A percentile compares a stretch with the other conserved stretches of the same genome.
These are phyloP conservation scores for Suncus etruscus DNA, from an alignment of 2,113 vertebrate species.

Conservation along the genomic window DNA sequence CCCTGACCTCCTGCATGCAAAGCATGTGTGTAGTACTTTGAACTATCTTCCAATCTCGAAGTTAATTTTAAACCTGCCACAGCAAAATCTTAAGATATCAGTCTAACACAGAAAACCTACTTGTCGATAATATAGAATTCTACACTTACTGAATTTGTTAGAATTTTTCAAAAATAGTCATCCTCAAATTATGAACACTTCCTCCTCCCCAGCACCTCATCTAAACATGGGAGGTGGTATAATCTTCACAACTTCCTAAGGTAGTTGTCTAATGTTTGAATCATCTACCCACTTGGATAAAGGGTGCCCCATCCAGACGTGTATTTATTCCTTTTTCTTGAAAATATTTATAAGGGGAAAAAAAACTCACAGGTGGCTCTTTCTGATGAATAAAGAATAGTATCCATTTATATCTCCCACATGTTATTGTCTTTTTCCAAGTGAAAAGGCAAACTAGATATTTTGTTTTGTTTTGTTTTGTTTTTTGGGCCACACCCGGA, in stretches of 20 bases:
- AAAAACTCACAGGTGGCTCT: background rate
- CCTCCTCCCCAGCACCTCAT: background rate
- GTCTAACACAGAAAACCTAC: conserved; percentile 46
- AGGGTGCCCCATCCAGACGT: background rate
- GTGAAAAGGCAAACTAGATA: conserved; percentile 30
- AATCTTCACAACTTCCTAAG: background rate
- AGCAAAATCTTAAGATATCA: conserved; percentile 8
- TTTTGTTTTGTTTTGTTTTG: no score
- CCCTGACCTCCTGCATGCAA: no score
- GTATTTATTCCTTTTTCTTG: background rate
- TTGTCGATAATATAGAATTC: background rate
- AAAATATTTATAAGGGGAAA: background rate
- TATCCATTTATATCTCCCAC: conserved; percentile 33
- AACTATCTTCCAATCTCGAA: no score
- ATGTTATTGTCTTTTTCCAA: conserved; percentile 1
- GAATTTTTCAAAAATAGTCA: conserved; percentile 25
- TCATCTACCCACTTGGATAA: background rate
- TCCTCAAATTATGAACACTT: conserved; percentile 12
- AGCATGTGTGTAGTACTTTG: no score
- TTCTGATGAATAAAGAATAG: conserved; percentile 5
- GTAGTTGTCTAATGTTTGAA: background rate
- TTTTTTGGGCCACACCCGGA: no score
- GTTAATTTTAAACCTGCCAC: conserved; percentile 49
- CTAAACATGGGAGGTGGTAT: background rate
- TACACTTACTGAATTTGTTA: conserved; percentile 3